phyloP scores from a whole-genome alignment of 2,888 invertebrate genomes.

The Drosophila testacea region DNA sequence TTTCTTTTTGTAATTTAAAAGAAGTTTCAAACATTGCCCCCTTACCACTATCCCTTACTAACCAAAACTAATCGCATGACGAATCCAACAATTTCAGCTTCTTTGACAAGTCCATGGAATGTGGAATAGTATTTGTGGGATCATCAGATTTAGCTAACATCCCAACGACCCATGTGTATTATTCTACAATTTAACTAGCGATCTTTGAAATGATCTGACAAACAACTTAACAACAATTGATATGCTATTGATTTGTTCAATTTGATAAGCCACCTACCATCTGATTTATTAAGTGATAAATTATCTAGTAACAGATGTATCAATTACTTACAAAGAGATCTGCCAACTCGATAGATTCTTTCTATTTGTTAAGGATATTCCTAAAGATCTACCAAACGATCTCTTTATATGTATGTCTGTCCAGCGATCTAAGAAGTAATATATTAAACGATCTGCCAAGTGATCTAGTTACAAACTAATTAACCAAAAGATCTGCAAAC shows the following conservation, averaged over 20 bases:
- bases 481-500: neutral
- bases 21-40: slow-evolving; percentile 43
- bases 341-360: neutral
- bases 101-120: slow-evolving; percentile 24
- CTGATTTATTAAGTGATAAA: too few relatives aligned
- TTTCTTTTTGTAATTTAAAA: slow-evolving; percentile 39
- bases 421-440: neutral
- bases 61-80: slow-evolving; percentile 34
- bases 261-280: too few relatives aligned
- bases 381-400: neutral
- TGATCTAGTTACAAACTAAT: neutral
- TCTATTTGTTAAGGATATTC: too few relatives aligned
- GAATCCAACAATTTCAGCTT: slow-evolving; percentile 41
- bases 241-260: too few relatives aligned
- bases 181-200: slow-evolving; percentile 5
- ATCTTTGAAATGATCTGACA: neutral
- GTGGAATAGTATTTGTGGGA: slow-evolving; percentile 31
- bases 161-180: slow-evolving; percentile 1
- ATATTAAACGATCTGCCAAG: too few relatives aligned
- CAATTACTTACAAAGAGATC: neutral
- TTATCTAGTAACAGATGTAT: too few relatives aligned
- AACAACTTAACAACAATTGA: too few relatives aligned
- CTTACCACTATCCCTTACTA: neutral
- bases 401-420: neutral
- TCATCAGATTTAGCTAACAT: slow-evolving; percentile 34